Evolutionary conservation across 2,888 invertebrate genomes (phyloP).

Genomic region (Mylabris sibirica): DNA sequence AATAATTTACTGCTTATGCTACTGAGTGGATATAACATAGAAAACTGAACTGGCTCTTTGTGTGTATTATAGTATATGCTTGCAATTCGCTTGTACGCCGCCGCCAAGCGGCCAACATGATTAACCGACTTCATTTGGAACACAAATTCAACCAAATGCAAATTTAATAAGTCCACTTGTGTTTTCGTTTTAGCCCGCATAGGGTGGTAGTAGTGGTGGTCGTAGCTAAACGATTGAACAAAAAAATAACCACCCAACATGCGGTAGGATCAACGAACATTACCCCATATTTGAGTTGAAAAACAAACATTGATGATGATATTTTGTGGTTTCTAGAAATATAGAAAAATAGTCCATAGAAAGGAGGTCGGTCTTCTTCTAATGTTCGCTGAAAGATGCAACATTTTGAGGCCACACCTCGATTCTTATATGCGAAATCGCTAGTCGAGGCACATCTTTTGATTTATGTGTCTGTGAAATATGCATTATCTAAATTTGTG

Average conservation of each 20-base stretch:
- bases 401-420: slow-evolving; percentile 31
- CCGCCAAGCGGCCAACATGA: slow-evolving; percentile 55
- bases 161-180: slow-evolving; percentile 61
- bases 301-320: too few species aligned
- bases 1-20: slow-evolving; percentile 62
- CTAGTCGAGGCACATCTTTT: slow-evolving; percentile 56
- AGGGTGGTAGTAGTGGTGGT: slow-evolving; percentile 1
- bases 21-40: slow-evolving; percentile 56
- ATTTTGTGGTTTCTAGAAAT: neutral
- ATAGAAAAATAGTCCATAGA: neutral
- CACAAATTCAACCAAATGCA: slow-evolving; percentile 62
- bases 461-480: slow-evolving; percentile 61
- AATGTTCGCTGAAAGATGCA: slow-evolving; percentile 17
- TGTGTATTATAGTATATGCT: slow-evolving; percentile 42
- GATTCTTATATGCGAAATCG: slow-evolving; percentile 58
- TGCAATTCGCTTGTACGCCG: slow-evolving; percentile 54
- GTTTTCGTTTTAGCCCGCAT: slow-evolving; percentile 47
- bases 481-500: slow-evolving; percentile 62
- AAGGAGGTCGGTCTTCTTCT: too few species aligned
- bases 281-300: slow-evolving; percentile 12
- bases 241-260: neutral
- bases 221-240: neutral
- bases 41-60: slow-evolving; percentile 57
- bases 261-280: slow-evolving; percentile 31
- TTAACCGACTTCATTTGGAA: slow-evolving; percentile 62